These are phyloP conservation scores for Vanessa tameamea DNA, from an alignment of 1,140 invertebrate species.

Conservation along the genomic window DNA sequence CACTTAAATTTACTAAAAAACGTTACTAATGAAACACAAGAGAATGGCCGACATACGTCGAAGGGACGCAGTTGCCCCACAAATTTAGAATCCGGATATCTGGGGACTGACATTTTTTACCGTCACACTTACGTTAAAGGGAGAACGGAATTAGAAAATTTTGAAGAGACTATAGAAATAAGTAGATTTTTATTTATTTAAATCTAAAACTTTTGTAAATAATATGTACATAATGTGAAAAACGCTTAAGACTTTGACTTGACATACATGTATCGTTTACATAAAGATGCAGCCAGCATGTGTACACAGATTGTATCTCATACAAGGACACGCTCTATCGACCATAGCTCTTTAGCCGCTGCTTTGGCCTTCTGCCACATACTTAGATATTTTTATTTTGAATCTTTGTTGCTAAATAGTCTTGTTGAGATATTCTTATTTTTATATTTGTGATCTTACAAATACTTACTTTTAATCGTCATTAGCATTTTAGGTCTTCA, in stretches of 20 bases:
- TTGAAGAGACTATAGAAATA: constrained; percentile 9
- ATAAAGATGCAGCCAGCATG: too few species aligned
- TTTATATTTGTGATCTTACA: too few species aligned
- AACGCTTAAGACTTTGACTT: neutral
- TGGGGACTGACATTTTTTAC: constrained; percentile 59
- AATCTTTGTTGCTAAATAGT: too few species aligned
- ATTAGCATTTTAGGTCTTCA: too few species aligned
- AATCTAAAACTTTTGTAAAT: neutral
- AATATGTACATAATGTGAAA: neutral
- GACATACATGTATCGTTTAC: too few species aligned
- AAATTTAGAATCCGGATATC: constrained; percentile 71
- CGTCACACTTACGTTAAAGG: constrained; percentile 34
- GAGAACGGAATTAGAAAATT: constrained; percentile 10
- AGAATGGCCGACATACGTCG: constrained; percentile 15
- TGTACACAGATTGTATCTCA: too few species aligned
- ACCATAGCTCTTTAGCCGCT: too few species aligned
- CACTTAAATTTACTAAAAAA: constrained; percentile 12
- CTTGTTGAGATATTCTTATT: too few species aligned
- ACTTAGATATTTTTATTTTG: too few species aligned
- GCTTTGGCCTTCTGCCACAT: too few species aligned
- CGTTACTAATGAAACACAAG: constrained; percentile 17
- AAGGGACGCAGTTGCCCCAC: constrained; percentile 38
- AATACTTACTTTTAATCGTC: too few species aligned
- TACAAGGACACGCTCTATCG: too few species aligned
- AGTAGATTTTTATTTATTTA: neutral